These are phyloP conservation scores for Amblyraja radiata DNA, from an alignment of 2,797 vertebrate species.

Conservation along the genomic window DNA sequence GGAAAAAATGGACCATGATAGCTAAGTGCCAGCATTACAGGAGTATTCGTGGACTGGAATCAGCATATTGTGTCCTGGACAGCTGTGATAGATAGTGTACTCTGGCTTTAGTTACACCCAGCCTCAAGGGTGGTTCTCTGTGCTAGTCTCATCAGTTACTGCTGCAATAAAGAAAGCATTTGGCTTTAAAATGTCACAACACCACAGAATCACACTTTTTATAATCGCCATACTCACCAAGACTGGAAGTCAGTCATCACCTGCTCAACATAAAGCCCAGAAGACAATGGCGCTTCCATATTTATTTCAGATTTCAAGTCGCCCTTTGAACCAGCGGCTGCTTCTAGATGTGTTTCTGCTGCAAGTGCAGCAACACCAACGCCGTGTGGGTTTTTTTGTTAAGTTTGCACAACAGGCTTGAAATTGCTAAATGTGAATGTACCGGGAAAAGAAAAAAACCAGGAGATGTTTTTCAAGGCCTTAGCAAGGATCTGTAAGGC, in stretches of 20 bases:
- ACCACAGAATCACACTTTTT: slow-evolving; percentile 2
- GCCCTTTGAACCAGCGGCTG: slow-evolving; percentile 31
- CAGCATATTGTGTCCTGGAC: neutral
- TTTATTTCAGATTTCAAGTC: slow-evolving; percentile 37
- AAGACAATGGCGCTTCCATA: slow-evolving; percentile 32
- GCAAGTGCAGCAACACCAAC: neutral
- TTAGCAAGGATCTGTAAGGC: neutral
- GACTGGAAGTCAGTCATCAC: slow-evolving; percentile 32
- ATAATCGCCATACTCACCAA: slow-evolving; percentile 18
- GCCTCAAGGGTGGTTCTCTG: neutral
- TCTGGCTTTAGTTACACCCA: neutral
- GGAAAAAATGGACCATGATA: neutral
- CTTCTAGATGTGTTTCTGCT: slow-evolving; percentile 5
- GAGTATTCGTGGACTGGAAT: slow-evolving; percentile 1
- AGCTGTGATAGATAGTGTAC: neutral
- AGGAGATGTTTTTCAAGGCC: neutral
- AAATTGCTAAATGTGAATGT: neutral
- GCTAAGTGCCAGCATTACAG: neutral
- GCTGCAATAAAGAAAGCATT: slow-evolving; percentile 34
- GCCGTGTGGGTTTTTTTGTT: neutral
- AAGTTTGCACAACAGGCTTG: neutral
- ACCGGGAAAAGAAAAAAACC: neutral
- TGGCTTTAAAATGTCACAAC: slow-evolving; percentile 7
- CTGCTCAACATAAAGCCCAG: slow-evolving; percentile 35
- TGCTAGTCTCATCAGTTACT: neutral